Evolutionary conservation across 2,888 invertebrate genomes (phyloP), one percentile per base, ranked within the genome.

Genomic region (Phortica magna): DNA sequence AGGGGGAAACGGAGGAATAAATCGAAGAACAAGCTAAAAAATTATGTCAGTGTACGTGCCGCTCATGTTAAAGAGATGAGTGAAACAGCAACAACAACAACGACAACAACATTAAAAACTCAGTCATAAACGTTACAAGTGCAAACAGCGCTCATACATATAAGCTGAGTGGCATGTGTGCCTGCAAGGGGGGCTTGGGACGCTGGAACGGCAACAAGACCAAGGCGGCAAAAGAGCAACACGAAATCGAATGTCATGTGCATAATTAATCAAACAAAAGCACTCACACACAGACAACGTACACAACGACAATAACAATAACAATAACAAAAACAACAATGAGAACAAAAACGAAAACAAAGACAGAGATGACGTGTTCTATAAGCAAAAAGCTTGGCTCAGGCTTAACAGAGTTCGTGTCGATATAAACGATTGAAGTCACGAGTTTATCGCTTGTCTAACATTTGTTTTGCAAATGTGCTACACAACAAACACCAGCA

Each of bases 401-500:
- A 17, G n/a, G 22, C 64, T 22, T 31, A 10, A 43, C 43, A n/a
- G 48, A 64, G 10, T 48, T n/a, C 59, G 73, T 61, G 42, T 41
- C 59, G 31, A 59, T 73, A 68, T 75, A 68, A 75, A 75, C 74
- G 68, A 68, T 68, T 55, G 74, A 57, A 75, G 74, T 75, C 74
- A 75, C 74, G 68, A 68, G 74, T 59, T 75, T 68, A 75, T 75
- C 68, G 68, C 74, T 64, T 57, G 68, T 55, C 59, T 55, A 68
- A 68, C 74, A 75, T 75, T 75, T 75, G 59, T 68, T 75, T 42
- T 59, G 70, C 70, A 71, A 71, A 71, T 71, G 67, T 71, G 70
- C 70, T n/a, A 61, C 14, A 17, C 12, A 55, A 55, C 55, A n/a
- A 17, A 55, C 55, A n/a, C 55, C 7, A 12, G 14, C 55, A 17